Evolutionary conservation across 2,113 vertebrate genomes (phyloP).

Genomic region (Oreocharis arfaki): DNA sequence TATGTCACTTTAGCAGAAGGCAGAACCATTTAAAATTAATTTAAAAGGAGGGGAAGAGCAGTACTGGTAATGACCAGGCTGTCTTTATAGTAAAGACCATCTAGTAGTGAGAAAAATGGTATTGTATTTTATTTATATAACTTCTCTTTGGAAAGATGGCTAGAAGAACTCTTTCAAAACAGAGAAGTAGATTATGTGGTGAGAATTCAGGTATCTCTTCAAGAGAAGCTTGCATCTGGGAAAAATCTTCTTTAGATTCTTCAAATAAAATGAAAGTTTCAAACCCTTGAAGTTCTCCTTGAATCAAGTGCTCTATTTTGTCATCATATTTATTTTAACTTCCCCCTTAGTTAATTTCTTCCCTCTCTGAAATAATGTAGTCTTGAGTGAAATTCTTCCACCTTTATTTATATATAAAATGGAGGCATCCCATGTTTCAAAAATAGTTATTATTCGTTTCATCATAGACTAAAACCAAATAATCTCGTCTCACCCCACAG

Average conservation of each 20-base stretch:
- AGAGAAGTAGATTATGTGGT: background rate
- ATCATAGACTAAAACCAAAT: background rate
- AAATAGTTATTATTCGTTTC: background rate
- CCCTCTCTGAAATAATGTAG: background rate
- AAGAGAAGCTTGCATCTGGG: background rate
- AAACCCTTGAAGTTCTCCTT: background rate
- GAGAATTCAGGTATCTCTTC: background rate
- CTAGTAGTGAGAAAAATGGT: background rate
- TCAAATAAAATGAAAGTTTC: background rate
- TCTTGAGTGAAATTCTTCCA: background rate
- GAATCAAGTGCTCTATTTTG: background rate
- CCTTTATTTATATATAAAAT: background rate
- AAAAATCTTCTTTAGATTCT: background rate
- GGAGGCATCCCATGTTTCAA: background rate
- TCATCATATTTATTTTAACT: background rate
- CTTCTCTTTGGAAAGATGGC: background rate
- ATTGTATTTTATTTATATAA: background rate
- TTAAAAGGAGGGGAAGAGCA: background rate
- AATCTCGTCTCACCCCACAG: background rate
- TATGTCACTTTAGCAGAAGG: background rate
- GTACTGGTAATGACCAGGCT: background rate
- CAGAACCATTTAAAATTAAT: background rate
- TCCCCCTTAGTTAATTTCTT: background rate
- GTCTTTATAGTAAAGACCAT: background rate
- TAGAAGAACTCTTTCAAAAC: background rate